Base-by-base conservation (phyloP, 2,888 invertebrate species). In the Archips xylosteana region DNA sequence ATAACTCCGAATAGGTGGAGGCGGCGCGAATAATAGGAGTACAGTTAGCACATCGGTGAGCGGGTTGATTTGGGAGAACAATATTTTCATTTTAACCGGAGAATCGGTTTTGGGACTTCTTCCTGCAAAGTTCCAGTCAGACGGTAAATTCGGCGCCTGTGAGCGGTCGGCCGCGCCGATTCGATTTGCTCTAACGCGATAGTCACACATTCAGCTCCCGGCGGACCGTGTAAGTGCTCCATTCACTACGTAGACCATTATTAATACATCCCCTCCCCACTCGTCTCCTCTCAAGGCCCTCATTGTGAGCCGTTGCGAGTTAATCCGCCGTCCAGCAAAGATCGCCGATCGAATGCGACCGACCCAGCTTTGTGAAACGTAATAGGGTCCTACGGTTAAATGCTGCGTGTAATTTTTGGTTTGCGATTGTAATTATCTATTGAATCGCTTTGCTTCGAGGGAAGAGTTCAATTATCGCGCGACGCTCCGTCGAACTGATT, bases 391-490 rank as follows among this genome's bases (percentile, higher is more conserved):
- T 86, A 87, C 87, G 80, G 89, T 90, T 92, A 89, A 92, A 93
- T 90, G 90, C 89, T 82, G 90, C 91, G 87, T 91, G 91, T 92
- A 92, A 94, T 94, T 92, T 92, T 93, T 91, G 92, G 92, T 94
- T 92, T 92, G 92, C 92, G 86, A 90, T 92, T 91, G 92, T 90
- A 94, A 92, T 92, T 92, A 92, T 92, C 88, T 92, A 91, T 91
- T 88, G 90, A 90, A 90, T 90, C 84, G 88, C 85, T 79, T 82
- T 85, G 83, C 85, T 89, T 83, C 84, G 83, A 85, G 91, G 89
- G 92, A 92, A 92, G 91, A 92, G 91, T 92, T 92, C 91, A 89
- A 92, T 93, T 93, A 91, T 89, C 87, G 86, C 85, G 89, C 87
- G 87, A 87, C 89, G 92, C 88, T 92, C 85, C 87, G 81, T 71